These are phyloP conservation scores for Emys orbicularis DNA, from an alignment of 2,797 vertebrate genomes.

Conservation along the genomic window DNA sequence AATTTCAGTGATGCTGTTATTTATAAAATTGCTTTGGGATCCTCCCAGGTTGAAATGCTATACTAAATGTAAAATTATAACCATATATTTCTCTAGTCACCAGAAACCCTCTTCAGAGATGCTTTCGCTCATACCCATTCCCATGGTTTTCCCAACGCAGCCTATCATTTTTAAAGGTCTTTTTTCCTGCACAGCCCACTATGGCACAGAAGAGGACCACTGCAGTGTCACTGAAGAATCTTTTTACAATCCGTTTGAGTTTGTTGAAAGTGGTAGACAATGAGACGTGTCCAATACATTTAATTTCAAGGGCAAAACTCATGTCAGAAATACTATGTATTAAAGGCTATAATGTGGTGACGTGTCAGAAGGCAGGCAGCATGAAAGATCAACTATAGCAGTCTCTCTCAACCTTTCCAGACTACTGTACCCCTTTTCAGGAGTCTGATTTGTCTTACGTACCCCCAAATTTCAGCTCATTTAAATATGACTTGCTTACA, in stretches of 20 bases:
- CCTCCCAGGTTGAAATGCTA: not conserved
- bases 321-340: not conserved
- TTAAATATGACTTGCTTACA: no score
- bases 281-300: not conserved
- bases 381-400: not conserved
- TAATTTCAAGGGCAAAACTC: not conserved
- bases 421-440: no score
- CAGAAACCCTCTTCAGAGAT: not conserved
- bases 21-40: not conserved
- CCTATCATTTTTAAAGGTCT: not conserved
- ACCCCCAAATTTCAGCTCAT: no score
- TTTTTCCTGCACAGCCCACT: fast-evolving
- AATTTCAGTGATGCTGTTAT: fast-evolving
- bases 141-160: not conserved
- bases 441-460: no score
- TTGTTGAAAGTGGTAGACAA: not conserved
- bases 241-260: not conserved
- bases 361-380: not conserved
- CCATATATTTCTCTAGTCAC: not conserved
- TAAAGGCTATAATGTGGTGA: fast-evolving
- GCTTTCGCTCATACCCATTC: not conserved
- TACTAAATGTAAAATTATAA: not conserved
- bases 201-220: not conserved
- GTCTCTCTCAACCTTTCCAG: no score
- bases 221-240: not conserved